Base-by-base conservation (phyloP, 2,888 invertebrate species). In the Eupithecia exiguata region DNA sequence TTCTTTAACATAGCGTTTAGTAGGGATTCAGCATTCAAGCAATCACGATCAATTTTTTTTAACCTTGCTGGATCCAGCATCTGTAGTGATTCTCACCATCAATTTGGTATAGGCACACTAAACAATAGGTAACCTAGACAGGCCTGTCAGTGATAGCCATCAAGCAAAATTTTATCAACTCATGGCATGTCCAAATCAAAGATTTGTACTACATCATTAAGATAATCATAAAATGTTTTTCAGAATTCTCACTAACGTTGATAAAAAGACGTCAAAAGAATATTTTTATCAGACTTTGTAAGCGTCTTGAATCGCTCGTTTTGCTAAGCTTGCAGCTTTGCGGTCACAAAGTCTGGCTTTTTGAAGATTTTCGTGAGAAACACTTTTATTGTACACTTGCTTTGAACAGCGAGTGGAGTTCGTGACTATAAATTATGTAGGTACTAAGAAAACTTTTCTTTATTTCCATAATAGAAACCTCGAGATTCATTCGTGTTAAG, bases 261-360 rank as follows among this genome's bases (percentile, higher is more conserved):
- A 25, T 58, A 25, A 25, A 53, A 49, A 40, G 25, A 72, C 65
- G 58, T 75, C 70, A 73, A 73, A 75, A 70, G 68, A 70, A 70
- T 70, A 68, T 75, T 72, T 75, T 70, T 63, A 43, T 63, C 58
- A 70, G 69, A 43, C 35, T 53, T 49, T 70, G 72, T 66, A 66
- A 66, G 66, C 40, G 43, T 65, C 72, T 75, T 69, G 36, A 70
- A 69, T 62, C 63, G 70, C 68, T 72, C 72, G 70, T 75, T 75
- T 75, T 58, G 61, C 70, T 71, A 71, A 76, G 69, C 68, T 61
- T 65, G 14, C 70, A 43, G 65, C 75, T 76, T 73, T 66, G 66
- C 49, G 66, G 38, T 65, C 75, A 73, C 70, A 76, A 76, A 69
- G 69, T 66, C 68, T 68, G 63, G 61, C 72, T 71, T 70, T 75